Evolutionary conservation across 2,797 vertebrate species (phyloP).

Genomic region (Lophura swinhoii): DNA sequence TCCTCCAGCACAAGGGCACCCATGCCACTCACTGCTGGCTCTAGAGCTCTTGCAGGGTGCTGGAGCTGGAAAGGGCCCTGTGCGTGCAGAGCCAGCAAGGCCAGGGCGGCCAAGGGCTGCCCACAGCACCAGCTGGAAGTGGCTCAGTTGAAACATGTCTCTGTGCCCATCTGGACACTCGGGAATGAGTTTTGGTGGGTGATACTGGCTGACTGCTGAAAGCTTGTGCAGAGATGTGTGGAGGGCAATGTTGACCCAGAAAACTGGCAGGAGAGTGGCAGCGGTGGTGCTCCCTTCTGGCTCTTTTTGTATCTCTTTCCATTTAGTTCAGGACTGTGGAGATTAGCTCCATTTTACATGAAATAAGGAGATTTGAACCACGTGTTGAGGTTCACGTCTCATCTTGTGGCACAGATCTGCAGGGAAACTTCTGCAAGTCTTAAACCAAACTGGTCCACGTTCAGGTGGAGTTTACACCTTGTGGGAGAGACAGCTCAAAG

Average conservation of each 20-base stretch:
- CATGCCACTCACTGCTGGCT: neutral
- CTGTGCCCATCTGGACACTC: slow-evolving; percentile 29
- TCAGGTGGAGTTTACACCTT: neutral
- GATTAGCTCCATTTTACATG: slow-evolving; percentile 20
- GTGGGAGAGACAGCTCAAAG: neutral
- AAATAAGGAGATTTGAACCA: slow-evolving; percentile 51
- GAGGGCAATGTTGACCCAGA: slow-evolving; percentile 26
- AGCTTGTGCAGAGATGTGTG: neutral
- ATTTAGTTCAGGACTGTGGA: slow-evolving; percentile 50
- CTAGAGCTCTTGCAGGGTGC: neutral
- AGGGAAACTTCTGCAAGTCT: neutral
- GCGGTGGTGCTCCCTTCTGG: slow-evolving; percentile 58
- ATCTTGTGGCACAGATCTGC: slow-evolving; percentile 58
- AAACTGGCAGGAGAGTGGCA: slow-evolving; percentile 55
- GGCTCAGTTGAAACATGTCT: slow-evolving; percentile 17
- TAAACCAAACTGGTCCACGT: neutral
- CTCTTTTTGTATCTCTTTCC: slow-evolving; percentile 46
- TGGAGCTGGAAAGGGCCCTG: neutral
- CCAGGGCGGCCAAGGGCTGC: neutral
- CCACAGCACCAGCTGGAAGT: neutral
- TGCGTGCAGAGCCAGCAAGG: neutral
- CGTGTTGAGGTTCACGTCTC: slow-evolving; percentile 48
- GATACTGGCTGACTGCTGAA: slow-evolving; percentile 21
- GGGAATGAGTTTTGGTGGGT: slow-evolving; percentile 31
- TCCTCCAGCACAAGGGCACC: neutral